phyloP scores from a whole-genome alignment of 2,888 invertebrate species.

The Hecatera dysodea region DNA sequence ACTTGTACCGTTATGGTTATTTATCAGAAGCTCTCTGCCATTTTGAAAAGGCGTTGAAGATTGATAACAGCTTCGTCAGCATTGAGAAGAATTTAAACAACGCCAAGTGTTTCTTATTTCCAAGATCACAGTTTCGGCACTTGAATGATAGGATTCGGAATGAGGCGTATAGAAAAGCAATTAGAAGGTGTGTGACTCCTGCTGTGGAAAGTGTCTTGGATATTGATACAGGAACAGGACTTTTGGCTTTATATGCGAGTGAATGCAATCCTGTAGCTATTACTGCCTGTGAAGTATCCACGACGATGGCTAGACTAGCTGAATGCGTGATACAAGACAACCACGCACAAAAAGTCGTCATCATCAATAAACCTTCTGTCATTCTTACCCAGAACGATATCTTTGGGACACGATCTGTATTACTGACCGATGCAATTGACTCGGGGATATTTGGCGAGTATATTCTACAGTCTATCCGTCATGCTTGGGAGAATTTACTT shows the following conservation, averaged over 20 bases:
- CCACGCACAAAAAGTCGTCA: too few species aligned
- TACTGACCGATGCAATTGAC: slow-evolving; percentile 50
- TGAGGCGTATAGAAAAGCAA: slow-evolving; percentile 52
- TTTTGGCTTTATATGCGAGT: slow-evolving; percentile 70
- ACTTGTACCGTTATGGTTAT: slow-evolving; percentile 75
- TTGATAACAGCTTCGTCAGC: slow-evolving; percentile 83
- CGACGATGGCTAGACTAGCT: too few species aligned
- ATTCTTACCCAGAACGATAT: too few species aligned
- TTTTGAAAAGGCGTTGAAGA: slow-evolving; percentile 84
- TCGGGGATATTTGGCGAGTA: slow-evolving; percentile 47
- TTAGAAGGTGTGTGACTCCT: slow-evolving; percentile 41
- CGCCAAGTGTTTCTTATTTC: slow-evolving; percentile 48
- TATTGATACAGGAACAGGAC: slow-evolving; percentile 50
- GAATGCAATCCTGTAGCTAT: too few species aligned
- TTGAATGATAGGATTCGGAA: slow-evolving; percentile 54
- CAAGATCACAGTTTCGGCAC: slow-evolving; percentile 34
- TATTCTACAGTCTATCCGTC: slow-evolving; percentile 89
- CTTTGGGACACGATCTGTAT: too few species aligned
- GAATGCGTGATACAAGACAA: too few species aligned
- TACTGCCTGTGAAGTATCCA: too few species aligned
- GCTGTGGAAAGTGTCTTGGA: slow-evolving; percentile 51
- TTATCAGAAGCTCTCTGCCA: slow-evolving; percentile 86
- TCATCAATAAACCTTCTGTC: too few species aligned
- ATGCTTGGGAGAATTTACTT: slow-evolving; percentile 89
- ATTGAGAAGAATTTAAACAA: slow-evolving; percentile 59